These are phyloP conservation scores for Mylabris sibirica DNA, from an alignment of 2,888 invertebrate species.

Conservation along the genomic window DNA sequence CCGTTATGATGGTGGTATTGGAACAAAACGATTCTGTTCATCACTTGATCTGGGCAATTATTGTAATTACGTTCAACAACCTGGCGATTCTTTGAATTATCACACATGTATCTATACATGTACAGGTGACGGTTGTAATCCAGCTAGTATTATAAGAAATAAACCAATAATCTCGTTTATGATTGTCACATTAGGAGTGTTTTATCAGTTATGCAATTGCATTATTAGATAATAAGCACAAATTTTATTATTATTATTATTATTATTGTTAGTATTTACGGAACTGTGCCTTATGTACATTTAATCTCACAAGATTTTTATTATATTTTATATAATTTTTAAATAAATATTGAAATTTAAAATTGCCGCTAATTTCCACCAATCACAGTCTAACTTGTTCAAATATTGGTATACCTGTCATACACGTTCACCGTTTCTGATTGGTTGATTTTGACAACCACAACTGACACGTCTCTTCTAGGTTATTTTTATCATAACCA, in stretches of 20 bases:
- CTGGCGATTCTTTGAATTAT: constrained; percentile 82
- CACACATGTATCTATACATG: constrained; percentile 91
- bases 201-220: background rate
- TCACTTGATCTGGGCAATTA: constrained; percentile 87
- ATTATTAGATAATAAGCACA: background rate
- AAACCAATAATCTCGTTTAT: constrained; percentile 9
- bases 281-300: background rate
- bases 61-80: constrained; percentile 85
- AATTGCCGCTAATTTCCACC: background rate
- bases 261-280: background rate
- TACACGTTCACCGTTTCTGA: background rate
- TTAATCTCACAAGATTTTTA: background rate
- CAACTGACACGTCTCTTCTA: constrained; percentile 3
- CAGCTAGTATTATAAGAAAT: constrained; percentile 42
- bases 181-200: background rate
- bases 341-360: background rate
- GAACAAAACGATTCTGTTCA: constrained; percentile 88
- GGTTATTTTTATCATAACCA: constrained; percentile 2
- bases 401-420: background rate
- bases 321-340: background rate
- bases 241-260: background rate
- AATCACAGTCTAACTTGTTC: background rate
- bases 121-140: constrained; percentile 82
- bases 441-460: constrained; percentile 15
- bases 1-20: constrained; percentile 89